Conservation (phyloP, 2,888 invertebrate species). For the Dryomyza anilis region DNA sequence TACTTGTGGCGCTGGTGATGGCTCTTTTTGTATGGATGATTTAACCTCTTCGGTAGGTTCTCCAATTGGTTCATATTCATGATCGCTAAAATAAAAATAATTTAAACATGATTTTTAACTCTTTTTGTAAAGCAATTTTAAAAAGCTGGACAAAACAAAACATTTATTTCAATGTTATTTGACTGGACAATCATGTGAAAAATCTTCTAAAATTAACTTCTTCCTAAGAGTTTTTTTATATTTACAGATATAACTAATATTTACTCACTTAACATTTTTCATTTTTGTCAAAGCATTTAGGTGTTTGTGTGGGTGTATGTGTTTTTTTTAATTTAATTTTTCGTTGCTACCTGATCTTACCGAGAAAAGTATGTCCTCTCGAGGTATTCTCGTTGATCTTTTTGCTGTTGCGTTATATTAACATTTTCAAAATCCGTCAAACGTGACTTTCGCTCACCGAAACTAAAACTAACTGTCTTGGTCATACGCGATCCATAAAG, state of each 20-base stretch:
- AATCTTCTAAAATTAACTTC: too few species aligned
- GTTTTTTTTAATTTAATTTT: slow-evolving; percentile 31
- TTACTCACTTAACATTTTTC: slow-evolving; percentile 21
- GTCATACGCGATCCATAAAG: slow-evolving; percentile 52
- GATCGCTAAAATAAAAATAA: too few species aligned
- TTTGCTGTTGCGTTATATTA: slow-evolving; percentile 46
- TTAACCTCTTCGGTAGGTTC: slow-evolving; percentile 63
- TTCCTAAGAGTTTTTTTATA: too few species aligned
- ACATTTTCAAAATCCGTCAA: slow-evolving; percentile 51
- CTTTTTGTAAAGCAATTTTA: too few species aligned
- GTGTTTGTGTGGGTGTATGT: slow-evolving; percentile 33
- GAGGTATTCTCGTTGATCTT: slow-evolving; percentile 51
- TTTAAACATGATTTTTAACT: too few species aligned
- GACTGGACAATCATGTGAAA: too few species aligned
- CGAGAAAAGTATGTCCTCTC: slow-evolving; percentile 58
- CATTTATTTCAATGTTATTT: too few species aligned
- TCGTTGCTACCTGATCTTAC: slow-evolving; percentile 52
- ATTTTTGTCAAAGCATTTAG: slow-evolving; percentile 19
- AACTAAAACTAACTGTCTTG: slow-evolving; percentile 62
- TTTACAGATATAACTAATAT: not conserved
- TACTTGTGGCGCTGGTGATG: slow-evolving; percentile 3
- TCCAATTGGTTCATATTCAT: slow-evolving; percentile 90
- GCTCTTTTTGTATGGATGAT: slow-evolving; percentile 40
- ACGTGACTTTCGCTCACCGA: slow-evolving; percentile 58
- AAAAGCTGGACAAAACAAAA: too few species aligned